Evolutionary conservation across 37 sponge, comb jelly and placozoan genomes (phyloP).

Genomic region (Cladorhizidae sp.): DNA sequence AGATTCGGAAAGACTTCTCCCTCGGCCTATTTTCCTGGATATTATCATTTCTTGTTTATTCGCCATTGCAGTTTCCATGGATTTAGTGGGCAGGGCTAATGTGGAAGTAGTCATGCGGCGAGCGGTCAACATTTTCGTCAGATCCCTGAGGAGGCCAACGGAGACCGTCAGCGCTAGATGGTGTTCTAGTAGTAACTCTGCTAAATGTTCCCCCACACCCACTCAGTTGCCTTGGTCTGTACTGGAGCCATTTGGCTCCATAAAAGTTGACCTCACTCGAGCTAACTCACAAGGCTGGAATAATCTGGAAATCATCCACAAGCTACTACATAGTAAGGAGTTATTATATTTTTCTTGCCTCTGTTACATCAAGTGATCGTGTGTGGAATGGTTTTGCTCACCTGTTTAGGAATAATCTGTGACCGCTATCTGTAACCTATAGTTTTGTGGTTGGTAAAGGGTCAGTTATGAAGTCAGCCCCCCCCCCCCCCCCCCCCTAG

Average conservation of each 20-base stretch:
- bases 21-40: background rate
- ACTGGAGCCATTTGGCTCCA: slow-evolving; percentile 33
- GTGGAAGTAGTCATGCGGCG: background rate
- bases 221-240: slow-evolving; percentile 9
- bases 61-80: slow-evolving; percentile 22
- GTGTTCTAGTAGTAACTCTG: background rate
- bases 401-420: no score
- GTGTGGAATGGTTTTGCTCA: no score
- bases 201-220: background rate
- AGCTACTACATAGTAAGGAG: background rate
- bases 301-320: background rate
- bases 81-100: slow-evolving; percentile 2
- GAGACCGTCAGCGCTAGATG: background rate
- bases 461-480: no score
- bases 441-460: no score
- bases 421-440: no score
- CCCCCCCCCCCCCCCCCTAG: no score
- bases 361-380: background rate
- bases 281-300: slow-evolving; percentile 29
- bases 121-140: background rate
- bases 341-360: no score
- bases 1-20: slow-evolving; percentile 38
- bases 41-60: background rate
- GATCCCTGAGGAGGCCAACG: background rate
- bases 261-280: slow-evolving; percentile 21